These are phyloP conservation scores for Acanthurus lineatus DNA, from an alignment of 2,797 vertebrate species.

Conservation along the genomic window DNA sequence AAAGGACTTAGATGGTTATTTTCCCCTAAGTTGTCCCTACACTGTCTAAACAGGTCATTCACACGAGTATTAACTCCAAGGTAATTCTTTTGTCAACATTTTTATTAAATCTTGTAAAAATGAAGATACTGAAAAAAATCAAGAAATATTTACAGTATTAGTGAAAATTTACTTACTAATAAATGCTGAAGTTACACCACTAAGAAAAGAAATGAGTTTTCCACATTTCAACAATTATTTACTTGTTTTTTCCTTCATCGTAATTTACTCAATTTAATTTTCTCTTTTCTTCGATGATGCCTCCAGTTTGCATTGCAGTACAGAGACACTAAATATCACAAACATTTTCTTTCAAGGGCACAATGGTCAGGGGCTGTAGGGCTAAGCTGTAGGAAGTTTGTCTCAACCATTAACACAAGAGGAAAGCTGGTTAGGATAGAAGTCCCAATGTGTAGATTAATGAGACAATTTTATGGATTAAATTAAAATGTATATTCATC, in stretches of 20 bases:
- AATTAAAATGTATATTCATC: constrained; percentile 3
- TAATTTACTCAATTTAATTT: background rate
- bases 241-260: background rate
- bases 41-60: background rate
- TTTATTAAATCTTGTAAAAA: background rate
- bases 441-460: background rate
- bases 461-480: background rate
- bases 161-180: background rate
- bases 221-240: background rate
- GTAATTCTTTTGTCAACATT: background rate
- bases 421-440: background rate
- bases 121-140: background rate
- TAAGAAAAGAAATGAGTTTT: background rate
- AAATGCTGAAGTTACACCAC: background rate
- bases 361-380: background rate
- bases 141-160: background rate
- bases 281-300: background rate
- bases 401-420: background rate
- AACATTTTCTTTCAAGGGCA: background rate
- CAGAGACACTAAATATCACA: background rate
- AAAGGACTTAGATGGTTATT: background rate
- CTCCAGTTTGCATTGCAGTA: background rate
- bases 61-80: background rate
- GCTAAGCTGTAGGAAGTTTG: background rate
- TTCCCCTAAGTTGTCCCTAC: background rate